These are phyloP conservation scores for Drosophila hydei DNA, from an alignment of 1,140 invertebrate species.

Conservation along the genomic window DNA sequence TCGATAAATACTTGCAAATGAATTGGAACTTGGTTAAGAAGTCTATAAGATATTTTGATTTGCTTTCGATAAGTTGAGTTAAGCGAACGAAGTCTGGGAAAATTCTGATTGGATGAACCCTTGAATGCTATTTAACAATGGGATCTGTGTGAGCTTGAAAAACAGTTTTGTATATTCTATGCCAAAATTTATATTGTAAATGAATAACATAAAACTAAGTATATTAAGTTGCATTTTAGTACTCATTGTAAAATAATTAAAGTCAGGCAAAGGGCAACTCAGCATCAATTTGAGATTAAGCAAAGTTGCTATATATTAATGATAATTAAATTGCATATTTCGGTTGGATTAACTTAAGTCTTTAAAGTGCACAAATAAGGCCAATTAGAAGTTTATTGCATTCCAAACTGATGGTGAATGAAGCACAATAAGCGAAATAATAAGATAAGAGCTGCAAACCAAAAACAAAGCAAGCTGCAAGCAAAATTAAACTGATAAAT, in stretches of 20 bases:
- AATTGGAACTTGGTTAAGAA: neutral
- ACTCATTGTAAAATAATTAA: no score
- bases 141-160: no score
- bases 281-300: neutral
- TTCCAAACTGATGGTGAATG: constrained; percentile 24
- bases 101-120: no score
- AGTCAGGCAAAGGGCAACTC: neutral
- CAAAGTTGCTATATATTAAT: neutral
- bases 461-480: constrained; percentile 27
- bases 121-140: no score
- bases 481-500: constrained; percentile 4
- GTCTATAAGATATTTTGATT: neutral
- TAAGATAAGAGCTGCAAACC: constrained; percentile 38
- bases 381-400: constrained; percentile 30
- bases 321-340: constrained; percentile 26
- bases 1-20: constrained; percentile 9
- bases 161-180: no score
- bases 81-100: neutral
- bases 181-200: no score
- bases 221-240: no score
- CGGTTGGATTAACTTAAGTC: neutral
- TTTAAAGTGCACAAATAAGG: constrained; percentile 15
- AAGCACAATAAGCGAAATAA: constrained; percentile 45
- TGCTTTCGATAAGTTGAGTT: neutral
- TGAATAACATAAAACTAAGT: no score